These are phyloP conservation scores for Calyptomena viridis DNA, from an alignment of 2,113 vertebrate genomes.

Conservation along the genomic window DNA sequence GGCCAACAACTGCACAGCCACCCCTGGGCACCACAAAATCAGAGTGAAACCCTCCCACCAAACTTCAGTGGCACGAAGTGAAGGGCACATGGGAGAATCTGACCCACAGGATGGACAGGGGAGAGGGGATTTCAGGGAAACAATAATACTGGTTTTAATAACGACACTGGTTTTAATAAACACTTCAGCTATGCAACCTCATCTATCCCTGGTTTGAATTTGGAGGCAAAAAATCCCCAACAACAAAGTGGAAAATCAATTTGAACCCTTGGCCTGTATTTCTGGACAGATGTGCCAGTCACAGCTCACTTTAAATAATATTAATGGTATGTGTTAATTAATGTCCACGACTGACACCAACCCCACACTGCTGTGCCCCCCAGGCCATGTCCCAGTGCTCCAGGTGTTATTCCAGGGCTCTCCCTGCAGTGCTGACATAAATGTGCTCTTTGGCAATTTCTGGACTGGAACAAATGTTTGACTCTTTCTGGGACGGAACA, in stretches of 20 bases:
- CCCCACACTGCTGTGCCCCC: not conserved
- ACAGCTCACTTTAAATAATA: not conserved
- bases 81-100: accelerated
- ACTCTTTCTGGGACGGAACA: not conserved
- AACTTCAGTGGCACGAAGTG: accelerated
- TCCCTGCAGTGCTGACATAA: not conserved
- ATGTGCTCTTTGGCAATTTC: not conserved
- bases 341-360: not conserved
- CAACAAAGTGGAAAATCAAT: not conserved
- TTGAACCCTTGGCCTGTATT: not conserved
- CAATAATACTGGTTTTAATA: not conserved
- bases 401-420: not conserved
- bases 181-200: not conserved
- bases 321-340: not conserved
- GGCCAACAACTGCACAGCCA: not conserved
- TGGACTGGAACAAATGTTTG: constrained; percentile 10
- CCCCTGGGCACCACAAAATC: accelerated
- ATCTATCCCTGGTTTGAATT: not conserved
- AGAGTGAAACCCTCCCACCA: not conserved
- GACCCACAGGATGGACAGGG: accelerated
- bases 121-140: not conserved
- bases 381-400: accelerated
- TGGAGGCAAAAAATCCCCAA: not conserved
- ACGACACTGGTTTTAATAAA: not conserved
- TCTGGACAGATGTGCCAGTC: not conserved